These are phyloP conservation scores for Peromyscus californicus DNA, from an alignment of 2,113 vertebrate genomes.

Conservation along the genomic window DNA sequence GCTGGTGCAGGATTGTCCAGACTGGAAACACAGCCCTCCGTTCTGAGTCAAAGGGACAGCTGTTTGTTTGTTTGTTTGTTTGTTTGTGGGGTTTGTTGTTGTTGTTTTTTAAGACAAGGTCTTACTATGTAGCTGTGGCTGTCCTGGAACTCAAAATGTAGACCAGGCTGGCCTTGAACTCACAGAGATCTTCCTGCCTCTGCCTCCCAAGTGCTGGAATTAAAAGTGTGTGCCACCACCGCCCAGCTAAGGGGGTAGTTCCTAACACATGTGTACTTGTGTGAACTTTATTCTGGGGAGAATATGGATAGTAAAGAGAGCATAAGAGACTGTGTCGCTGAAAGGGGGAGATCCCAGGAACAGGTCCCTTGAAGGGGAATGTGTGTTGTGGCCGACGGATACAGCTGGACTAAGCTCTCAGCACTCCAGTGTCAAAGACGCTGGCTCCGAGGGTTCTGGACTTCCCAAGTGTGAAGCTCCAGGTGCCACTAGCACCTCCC, in stretches of 20 bases:
- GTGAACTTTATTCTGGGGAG: neutral
- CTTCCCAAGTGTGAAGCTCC: too few species aligned
- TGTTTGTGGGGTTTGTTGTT: neutral
- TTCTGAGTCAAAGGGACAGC: neutral
- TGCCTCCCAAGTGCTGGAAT: neutral
- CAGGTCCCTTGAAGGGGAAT: neutral
- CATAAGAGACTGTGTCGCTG: too few species aligned
- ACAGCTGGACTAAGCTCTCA: neutral
- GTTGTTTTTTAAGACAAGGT: neutral
- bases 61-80: neutral
- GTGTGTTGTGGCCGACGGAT: neutral
- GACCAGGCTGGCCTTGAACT: neutral
- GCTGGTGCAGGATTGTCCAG: neutral
- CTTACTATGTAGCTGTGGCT: neutral
- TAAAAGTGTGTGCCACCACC: rapidly evolving
- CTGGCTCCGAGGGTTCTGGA: neutral
- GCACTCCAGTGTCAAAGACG: neutral
- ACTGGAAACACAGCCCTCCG: neutral
- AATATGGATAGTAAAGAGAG: neutral
- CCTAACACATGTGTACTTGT: too few species aligned
- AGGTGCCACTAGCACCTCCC: neutral
- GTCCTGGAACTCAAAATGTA: neutral
- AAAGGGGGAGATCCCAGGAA: too few species aligned
- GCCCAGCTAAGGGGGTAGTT: neutral
- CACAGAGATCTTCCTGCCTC: neutral